Percentiles rank a stretch among this genome's conserved stretches.
These are phyloP conservation scores for Gerris lacustris DNA, from an alignment of 2,888 invertebrate genomes.

Conservation along the genomic window DNA sequence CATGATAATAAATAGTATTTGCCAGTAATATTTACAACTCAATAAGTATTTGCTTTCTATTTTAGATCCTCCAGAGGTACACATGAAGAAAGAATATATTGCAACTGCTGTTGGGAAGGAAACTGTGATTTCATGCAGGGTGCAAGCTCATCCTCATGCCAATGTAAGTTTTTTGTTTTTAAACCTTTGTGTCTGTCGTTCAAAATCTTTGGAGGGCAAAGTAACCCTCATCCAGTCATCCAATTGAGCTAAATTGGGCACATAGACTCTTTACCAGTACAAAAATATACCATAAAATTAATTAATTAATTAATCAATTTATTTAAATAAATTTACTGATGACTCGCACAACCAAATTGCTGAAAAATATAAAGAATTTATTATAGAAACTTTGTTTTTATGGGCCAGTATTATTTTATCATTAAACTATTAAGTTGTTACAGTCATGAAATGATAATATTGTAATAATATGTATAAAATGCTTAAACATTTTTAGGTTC, in stretches of 20 bases:
- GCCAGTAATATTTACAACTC: too few species aligned
- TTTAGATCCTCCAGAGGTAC: constrained; percentile 6
- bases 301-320: too few species aligned
- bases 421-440: too few species aligned
- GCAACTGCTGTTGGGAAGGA: neutral
- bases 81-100: constrained; percentile 7
- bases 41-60: neutral
- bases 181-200: neutral
- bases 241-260: too few species aligned
- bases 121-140: neutral
- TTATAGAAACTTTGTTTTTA: neutral
- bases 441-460: too few species aligned
- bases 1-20: too few species aligned
- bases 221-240: neutral
- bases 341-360: too few species aligned
- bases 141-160: constrained; percentile 3
- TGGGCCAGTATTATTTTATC: neutral
- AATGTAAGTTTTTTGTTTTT: neutral
- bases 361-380: neutral
- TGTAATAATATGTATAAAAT: too few species aligned
- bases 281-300: too few species aligned
- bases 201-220: neutral
- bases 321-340: too few species aligned
- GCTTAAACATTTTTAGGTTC: neutral
- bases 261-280: too few species aligned